A percentile compares a stretch with the other conserved stretches of the same genome.
Conservation (phyloP, 92 coral and sea anemone species). For the Palythoa caribaeorum region DNA sequence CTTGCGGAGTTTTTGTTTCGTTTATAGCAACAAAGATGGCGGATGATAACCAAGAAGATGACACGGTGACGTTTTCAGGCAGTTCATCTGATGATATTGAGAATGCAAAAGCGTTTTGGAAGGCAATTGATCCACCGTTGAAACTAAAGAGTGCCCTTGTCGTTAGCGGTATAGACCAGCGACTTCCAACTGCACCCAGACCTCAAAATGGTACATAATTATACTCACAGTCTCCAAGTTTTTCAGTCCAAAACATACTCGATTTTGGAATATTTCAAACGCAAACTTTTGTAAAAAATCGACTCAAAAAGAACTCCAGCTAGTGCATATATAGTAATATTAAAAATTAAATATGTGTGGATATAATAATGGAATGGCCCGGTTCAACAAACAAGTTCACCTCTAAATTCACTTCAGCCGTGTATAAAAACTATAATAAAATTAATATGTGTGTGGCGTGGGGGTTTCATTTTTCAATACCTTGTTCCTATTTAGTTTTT, state of each 20-base stretch:
- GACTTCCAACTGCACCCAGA: slow-evolving; percentile 81
- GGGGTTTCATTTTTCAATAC: too few species aligned
- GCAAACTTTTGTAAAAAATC: too few species aligned
- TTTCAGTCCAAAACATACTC: neutral
- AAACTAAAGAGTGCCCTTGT: slow-evolving; percentile 77
- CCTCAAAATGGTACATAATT: slow-evolving; percentile 54
- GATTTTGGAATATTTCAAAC: too few species aligned
- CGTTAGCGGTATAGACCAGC: slow-evolving; percentile 89
- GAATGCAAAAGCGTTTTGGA: slow-evolving; percentile 92
- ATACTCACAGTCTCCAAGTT: neutral
- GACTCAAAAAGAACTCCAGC: neutral
- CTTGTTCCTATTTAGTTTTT: too few species aligned
- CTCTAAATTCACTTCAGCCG: too few species aligned
- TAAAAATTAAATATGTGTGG: too few species aligned
- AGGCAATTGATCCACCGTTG: slow-evolving; percentile 70
- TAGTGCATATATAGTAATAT: neutral
- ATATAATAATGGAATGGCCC: too few species aligned
- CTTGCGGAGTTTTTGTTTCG: slow-evolving; percentile 13
- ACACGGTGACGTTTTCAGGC: slow-evolving; percentile 76
- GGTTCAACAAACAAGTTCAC: too few species aligned
- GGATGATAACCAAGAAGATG: slow-evolving; percentile 48
- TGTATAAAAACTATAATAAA: too few species aligned
- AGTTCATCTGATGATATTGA: slow-evolving; percentile 90
- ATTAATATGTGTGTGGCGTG: too few species aligned
- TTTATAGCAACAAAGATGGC: slow-evolving; percentile 80